Evolutionary conservation across 1,140 invertebrate genomes (phyloP), one percentile per base, ranked within the genome.

Genomic region (Dinothrombium tinctorium): DNA sequence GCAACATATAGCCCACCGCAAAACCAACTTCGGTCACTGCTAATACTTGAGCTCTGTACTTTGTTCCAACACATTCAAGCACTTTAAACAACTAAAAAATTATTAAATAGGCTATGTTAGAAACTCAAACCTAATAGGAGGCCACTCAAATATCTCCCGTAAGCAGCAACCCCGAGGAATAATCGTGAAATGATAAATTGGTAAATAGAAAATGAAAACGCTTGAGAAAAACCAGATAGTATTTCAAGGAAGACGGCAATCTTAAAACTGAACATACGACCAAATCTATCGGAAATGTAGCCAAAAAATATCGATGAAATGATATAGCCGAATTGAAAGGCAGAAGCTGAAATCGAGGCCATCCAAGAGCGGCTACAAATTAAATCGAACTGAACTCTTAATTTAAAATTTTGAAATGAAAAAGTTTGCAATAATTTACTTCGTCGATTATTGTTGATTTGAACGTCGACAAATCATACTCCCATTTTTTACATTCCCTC

Each of bases 321-420:
- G 50, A 81, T 67, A 33, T 78, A 75, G 43, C 81, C 81, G 43
- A 73, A 57, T 75, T 83, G 81, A 54, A 79, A 80, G 31, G 80
- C 52, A 1, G 77, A 69, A 54, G 80, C 75, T 4, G 73, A 68
- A n/a, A 68, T 68, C 9, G 74, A 71, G 41, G 65, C 58, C 40
- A 76, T 50, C 58, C 69, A 75, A 19, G 65, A 62, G 32, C 59
- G 62, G 17, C 69, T 65, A 56, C 79, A 84, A n/a, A 80, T 72
- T 49, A 82, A 56, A 51, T 75, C 53, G 66, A 73, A 84, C 60
- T 79, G 23, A n/a, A 23, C 12, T 2, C 15, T 14, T 39, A 3
- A 9, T 9, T 9, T 29, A 29, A 29, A n/a, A 9, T 29, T 14
- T 9, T 9, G 28, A 9, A 9, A n/a, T 9, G 28, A 29, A 9